phyloP scores from a whole-genome alignment of 1,140 invertebrate genomes.

The Caenorhabditis brenneri region DNA sequence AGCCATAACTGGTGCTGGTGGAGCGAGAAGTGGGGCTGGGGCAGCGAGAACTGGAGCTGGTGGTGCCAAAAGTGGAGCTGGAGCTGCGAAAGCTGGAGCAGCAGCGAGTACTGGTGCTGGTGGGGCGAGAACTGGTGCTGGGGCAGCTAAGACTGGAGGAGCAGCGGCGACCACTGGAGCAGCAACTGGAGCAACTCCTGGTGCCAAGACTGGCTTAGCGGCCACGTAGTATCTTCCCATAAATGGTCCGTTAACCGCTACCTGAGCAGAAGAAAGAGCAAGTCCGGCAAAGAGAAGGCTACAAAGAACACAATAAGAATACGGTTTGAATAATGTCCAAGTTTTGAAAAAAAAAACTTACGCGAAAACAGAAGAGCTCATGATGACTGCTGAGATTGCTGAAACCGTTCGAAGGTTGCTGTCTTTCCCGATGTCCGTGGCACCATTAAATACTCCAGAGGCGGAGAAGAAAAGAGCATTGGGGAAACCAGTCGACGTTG shows the following conservation, averaged over 20 bases:
- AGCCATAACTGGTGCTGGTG: conserved; percentile 33
- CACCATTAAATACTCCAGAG: neutral
- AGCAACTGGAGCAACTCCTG: conserved; percentile 42
- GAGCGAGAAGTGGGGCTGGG: conserved; percentile 25
- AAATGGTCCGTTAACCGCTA: conserved; percentile 47
- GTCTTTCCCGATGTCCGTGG: neutral
- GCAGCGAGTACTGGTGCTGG: conserved; percentile 24
- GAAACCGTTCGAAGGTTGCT: conserved; percentile 8
- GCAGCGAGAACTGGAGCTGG: conserved; percentile 43
- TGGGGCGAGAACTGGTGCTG: neutral
- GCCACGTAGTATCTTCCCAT: conserved; percentile 45
- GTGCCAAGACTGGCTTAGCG: conserved; percentile 41
- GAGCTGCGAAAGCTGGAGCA: conserved; percentile 47
- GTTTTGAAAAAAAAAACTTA: neutral
- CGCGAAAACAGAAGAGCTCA: conserved; percentile 23
- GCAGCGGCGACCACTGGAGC: conserved; percentile 38
- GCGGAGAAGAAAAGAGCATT: too few species aligned
- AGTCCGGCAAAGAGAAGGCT: conserved; percentile 38
- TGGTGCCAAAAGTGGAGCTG: conserved; percentile 18
- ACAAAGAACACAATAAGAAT: neutral
- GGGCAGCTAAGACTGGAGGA: conserved; percentile 22
- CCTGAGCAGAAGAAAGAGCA: neutral
- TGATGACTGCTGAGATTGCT: conserved; percentile 3
- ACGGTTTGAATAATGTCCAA: neutral
- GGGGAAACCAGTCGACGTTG: conserved; percentile 16